These are phyloP conservation scores for Dorcus hopei DNA, from an alignment of 2,888 invertebrate genomes.

Conservation along the genomic window DNA sequence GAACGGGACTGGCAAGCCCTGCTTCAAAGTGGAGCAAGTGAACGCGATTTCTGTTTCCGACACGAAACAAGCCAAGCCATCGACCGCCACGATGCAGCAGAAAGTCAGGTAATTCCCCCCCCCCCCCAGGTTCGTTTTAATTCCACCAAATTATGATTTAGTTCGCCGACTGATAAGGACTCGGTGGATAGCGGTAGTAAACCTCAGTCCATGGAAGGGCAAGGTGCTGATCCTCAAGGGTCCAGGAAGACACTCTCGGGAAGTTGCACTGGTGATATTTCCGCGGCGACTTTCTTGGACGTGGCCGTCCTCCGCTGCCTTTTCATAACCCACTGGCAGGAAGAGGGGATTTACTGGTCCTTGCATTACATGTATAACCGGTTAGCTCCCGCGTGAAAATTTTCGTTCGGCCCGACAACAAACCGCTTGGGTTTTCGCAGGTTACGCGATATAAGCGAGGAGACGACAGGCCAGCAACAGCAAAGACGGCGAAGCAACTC, in stretches of 20 bases:
- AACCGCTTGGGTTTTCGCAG: conserved; percentile 48
- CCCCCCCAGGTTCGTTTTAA: background rate
- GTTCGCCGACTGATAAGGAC: conserved; percentile 72
- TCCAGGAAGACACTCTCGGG: conserved; percentile 28
- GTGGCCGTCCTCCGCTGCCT: conserved; percentile 94
- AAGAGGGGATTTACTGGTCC: conserved; percentile 98
- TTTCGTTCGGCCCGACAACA: background rate
- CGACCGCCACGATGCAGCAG: conserved; percentile 55
- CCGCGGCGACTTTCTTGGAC: conserved; percentile 92
- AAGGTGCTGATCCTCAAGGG: conserved; percentile 29
- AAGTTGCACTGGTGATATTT: conserved; percentile 55
- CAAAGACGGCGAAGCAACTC: conserved; percentile 89
- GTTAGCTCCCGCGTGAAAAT: conserved; percentile 47
- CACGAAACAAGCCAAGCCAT: conserved; percentile 47
- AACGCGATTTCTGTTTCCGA: conserved; percentile 49
- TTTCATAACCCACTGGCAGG: conserved; percentile 96
- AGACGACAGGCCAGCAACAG: conserved; percentile 71
- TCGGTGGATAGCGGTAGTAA: conserved; percentile 65
- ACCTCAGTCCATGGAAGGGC: conserved; percentile 37
- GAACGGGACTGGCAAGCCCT: conserved; percentile 49
- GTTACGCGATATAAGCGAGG: conserved; percentile 83
- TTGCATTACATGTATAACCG: conserved; percentile 86
- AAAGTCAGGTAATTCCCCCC: conserved; percentile 55
- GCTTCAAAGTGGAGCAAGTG: conserved; percentile 52
- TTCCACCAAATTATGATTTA: conserved; percentile 27